Conservation (phyloP, 2,113 vertebrate species). For the Cinclus mexicanus region DNA sequence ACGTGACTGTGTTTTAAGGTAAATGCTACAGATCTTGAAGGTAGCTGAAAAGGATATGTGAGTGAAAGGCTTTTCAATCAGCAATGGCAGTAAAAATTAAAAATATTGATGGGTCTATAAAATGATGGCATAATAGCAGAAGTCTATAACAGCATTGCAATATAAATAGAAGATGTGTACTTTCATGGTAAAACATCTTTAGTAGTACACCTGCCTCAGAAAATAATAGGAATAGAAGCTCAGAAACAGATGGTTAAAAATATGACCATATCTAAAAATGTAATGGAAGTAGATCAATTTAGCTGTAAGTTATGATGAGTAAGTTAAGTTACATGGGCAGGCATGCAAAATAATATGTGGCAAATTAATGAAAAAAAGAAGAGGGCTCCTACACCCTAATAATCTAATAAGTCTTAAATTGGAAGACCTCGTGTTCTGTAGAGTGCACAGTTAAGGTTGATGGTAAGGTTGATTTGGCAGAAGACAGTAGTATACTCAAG, state of each 20-base stretch:
- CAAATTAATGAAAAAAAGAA: background rate
- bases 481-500: background rate
- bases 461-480: background rate
- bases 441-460: background rate
- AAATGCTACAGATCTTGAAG: background rate
- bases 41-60: background rate
- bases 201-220: background rate
- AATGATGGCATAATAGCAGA: background rate
- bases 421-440: accelerated
- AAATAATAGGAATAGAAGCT: background rate
- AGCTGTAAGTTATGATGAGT: background rate
- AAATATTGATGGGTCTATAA: background rate
- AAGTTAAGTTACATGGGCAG: background rate
- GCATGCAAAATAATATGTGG: background rate
- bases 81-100: background rate
- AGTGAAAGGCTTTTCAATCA: background rate
- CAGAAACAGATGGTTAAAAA: background rate
- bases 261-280: background rate
- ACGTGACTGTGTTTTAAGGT: background rate
- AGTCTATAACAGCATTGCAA: background rate
- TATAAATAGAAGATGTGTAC: background rate
- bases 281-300: background rate
- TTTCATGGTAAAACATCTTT: background rate
- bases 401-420: background rate
- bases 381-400: background rate